These are phyloP conservation scores for Saturnia pavonia DNA, from an alignment of 2,888 invertebrate species.

Conservation along the genomic window DNA sequence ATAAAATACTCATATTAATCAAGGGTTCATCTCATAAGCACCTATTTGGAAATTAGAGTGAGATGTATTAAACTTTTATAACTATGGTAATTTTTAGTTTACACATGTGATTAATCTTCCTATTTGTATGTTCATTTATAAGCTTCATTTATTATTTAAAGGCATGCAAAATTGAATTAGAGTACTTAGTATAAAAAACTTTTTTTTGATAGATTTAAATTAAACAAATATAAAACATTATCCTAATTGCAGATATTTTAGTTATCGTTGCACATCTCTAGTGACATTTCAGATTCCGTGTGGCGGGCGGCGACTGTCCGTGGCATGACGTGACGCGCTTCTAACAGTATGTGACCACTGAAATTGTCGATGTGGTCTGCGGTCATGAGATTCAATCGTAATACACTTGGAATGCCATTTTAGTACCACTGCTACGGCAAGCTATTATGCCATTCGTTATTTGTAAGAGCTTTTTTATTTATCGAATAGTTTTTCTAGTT, in stretches of 20 bases:
- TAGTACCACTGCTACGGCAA: slow-evolving; percentile 12
- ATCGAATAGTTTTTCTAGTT: background rate
- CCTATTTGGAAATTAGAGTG: too few species aligned
- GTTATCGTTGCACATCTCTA: slow-evolving; percentile 8
- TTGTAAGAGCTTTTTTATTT: background rate
- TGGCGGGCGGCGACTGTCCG: slow-evolving; percentile 12
- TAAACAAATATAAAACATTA: too few species aligned
- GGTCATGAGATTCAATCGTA: slow-evolving; percentile 18
- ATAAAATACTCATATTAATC: too few species aligned
- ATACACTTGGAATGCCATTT: slow-evolving; percentile 12
- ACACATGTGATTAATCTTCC: too few species aligned
- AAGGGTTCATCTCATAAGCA: too few species aligned
- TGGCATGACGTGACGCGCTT: slow-evolving; percentile 14
- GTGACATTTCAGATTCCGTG: background rate
- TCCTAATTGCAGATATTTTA: background rate
- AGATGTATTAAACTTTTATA: too few species aligned
- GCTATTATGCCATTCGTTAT: background rate
- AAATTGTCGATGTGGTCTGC: slow-evolving; percentile 17
- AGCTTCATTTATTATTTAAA: too few species aligned
- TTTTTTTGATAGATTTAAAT: too few species aligned
- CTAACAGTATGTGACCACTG: slow-evolving; percentile 20
- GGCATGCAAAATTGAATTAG: too few species aligned
- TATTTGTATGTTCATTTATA: too few species aligned
- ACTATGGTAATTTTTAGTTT: too few species aligned
- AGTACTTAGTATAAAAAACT: too few species aligned